Evolutionary conservation across 2,113 vertebrate genomes (phyloP).

Genomic region (Trachemys scripta): DNA sequence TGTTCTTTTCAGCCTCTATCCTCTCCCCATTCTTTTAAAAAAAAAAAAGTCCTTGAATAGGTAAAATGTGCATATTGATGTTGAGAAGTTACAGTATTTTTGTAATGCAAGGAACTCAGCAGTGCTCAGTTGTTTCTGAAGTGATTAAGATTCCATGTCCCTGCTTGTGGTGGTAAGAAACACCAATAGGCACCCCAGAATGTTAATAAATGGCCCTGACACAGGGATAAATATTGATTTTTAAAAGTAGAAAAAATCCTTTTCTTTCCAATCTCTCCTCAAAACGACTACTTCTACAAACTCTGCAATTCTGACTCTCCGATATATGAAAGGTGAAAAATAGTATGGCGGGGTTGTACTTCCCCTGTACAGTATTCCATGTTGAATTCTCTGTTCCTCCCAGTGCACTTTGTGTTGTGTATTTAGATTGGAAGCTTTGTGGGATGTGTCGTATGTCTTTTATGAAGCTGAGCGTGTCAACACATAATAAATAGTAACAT

Average conservation of each 20-base stretch:
- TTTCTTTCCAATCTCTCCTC: background rate
- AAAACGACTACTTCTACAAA: background rate
- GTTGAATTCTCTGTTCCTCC: background rate
- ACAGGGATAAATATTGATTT: background rate
- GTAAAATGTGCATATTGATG: background rate
- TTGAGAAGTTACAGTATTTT: background rate
- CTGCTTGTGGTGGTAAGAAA: background rate
- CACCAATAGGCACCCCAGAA: background rate
- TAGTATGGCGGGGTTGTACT: background rate
- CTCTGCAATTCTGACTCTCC: background rate
- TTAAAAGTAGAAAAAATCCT: background rate
- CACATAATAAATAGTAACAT: background rate
- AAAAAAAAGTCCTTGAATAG: background rate
- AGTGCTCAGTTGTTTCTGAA: background rate
- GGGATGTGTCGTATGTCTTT: background rate
- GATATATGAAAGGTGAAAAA: background rate
- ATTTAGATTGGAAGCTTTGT: background rate
- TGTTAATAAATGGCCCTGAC: background rate
- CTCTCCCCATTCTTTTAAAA: background rate
- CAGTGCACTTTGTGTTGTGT: background rate
- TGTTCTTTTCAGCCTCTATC: background rate
- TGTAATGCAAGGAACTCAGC: background rate
- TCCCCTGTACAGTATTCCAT: background rate
- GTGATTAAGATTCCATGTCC: background rate
- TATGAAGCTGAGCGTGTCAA: background rate